A percentile compares a stretch with the other conserved stretches of the same genome.
These are phyloP conservation scores for Pseudochromis fuscus DNA, from an alignment of 2,797 vertebrate species.

Conservation along the genomic window DNA sequence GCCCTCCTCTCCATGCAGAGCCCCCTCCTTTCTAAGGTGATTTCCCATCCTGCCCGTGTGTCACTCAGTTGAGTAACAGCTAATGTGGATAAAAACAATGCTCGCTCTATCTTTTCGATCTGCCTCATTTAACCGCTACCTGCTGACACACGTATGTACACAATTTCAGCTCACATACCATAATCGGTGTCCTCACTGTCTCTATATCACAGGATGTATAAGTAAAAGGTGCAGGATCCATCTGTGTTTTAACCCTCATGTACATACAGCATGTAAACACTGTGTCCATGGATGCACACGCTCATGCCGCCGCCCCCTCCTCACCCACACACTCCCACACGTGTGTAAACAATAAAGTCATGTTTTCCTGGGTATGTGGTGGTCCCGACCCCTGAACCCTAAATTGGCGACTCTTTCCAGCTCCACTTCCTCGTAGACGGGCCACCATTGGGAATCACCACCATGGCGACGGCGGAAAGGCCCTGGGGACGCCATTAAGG, in stretches of 20 bases:
- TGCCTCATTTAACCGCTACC: constrained; percentile 65
- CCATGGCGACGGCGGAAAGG: constrained; percentile 30
- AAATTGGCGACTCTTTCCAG: constrained; percentile 72
- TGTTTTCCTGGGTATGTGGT: constrained; percentile 70
- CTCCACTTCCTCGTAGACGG: constrained; percentile 16
- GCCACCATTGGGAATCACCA: constrained; percentile 36
- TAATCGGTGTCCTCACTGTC: background rate
- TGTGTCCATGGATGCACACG: constrained; percentile 16
- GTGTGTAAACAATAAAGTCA: constrained; percentile 77
- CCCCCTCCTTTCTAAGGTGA: constrained; percentile 45
- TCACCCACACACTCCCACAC: constrained; percentile 50
- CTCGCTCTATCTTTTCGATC: constrained; percentile 46
- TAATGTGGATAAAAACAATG: constrained; percentile 71
- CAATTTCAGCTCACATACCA: background rate
- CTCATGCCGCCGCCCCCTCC: background rate
- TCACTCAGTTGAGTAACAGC: constrained; percentile 59
- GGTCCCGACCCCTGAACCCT: constrained; percentile 67
- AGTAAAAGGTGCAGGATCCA: background rate
- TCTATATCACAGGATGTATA: background rate
- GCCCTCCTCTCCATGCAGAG: constrained; percentile 15
- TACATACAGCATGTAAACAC: background rate
- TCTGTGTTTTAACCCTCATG: background rate
- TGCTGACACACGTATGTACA: constrained; percentile 59
- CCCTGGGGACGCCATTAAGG: constrained; percentile 70
- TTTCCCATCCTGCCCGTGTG: constrained; percentile 66